These are phyloP conservation scores for Craseonycteris thonglongyai DNA, from an alignment of 2,113 vertebrate genomes.

Conservation along the genomic window DNA sequence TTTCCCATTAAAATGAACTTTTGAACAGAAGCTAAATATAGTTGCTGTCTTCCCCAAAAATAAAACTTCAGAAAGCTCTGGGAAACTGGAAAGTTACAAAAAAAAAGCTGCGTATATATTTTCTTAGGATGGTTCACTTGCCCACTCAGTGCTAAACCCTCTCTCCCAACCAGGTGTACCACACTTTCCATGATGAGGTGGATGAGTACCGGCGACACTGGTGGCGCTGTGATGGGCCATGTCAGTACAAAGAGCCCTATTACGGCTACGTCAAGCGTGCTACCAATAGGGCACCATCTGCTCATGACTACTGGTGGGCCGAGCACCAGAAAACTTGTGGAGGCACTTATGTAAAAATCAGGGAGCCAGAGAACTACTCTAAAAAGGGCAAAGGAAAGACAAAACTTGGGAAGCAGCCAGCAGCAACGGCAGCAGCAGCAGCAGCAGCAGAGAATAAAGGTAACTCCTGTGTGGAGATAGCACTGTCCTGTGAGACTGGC, in stretches of 20 bases:
- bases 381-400: slow-evolving; percentile 81
- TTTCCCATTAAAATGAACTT: not conserved
- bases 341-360: slow-evolving; percentile 91
- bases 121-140: not conserved
- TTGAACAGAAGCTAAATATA: slow-evolving; percentile 4
- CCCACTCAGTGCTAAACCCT: not conserved
- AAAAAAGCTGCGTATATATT: not conserved
- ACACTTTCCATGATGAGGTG: slow-evolving; percentile 91
- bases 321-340: slow-evolving; percentile 90
- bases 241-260: slow-evolving; percentile 84
- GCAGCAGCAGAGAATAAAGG: not conserved
- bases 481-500: not conserved
- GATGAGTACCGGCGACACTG: slow-evolving; percentile 94
- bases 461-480: not conserved
- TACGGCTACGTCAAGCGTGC: slow-evolving; percentile 93
- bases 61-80: not conserved
- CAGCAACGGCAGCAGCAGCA: not conserved
- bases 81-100: not conserved
- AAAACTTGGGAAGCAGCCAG: not conserved
- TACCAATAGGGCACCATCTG: slow-evolving; percentile 92
- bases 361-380: slow-evolving; percentile 91
- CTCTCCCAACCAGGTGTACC: slow-evolving; percentile 83
- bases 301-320: slow-evolving; percentile 91
- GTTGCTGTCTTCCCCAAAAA: not conserved
- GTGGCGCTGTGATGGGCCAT: slow-evolving; percentile 95